Evolutionary conservation across 2,113 vertebrate species (phyloP).

Genomic region (Ceyx melanurus): DNA sequence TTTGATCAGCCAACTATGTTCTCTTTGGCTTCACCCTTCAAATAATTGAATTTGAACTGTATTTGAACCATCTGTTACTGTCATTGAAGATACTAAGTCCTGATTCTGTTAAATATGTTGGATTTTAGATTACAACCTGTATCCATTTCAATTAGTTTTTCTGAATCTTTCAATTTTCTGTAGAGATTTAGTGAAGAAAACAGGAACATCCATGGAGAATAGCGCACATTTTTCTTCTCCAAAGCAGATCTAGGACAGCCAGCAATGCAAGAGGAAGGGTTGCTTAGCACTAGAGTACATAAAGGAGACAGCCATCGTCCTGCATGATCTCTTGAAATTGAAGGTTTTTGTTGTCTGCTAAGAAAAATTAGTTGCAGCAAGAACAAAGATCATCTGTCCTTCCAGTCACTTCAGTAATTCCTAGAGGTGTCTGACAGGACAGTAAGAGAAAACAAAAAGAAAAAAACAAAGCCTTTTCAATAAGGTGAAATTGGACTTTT

Average conservation of each 20-base stretch:
- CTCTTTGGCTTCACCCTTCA: not conserved
- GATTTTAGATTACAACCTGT: not conserved
- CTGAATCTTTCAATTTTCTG: not conserved
- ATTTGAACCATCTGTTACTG: not conserved
- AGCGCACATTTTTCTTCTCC: not conserved
- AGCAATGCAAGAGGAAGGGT: not conserved
- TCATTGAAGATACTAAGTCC: not conserved
- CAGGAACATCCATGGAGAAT: not conserved
- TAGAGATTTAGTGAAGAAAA: not conserved
- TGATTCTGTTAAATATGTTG: not conserved
- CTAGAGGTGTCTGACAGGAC: not conserved
- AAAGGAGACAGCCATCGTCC: not conserved
- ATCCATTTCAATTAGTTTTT: not conserved
- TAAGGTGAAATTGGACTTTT: not conserved
- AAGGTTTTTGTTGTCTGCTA: not conserved
- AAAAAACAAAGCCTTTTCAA: not conserved
- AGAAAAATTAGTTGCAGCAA: not conserved
- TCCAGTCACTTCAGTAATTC: not conserved
- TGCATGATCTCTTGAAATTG: not conserved
- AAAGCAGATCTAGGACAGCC: not conserved
- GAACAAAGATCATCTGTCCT: not conserved
- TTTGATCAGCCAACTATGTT: not conserved
- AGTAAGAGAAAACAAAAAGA: not conserved
- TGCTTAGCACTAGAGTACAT: not conserved
- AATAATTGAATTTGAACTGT: not conserved